Evolutionary conservation across 2,888 invertebrate species (phyloP).

Genomic region (Macropis europaea): DNA sequence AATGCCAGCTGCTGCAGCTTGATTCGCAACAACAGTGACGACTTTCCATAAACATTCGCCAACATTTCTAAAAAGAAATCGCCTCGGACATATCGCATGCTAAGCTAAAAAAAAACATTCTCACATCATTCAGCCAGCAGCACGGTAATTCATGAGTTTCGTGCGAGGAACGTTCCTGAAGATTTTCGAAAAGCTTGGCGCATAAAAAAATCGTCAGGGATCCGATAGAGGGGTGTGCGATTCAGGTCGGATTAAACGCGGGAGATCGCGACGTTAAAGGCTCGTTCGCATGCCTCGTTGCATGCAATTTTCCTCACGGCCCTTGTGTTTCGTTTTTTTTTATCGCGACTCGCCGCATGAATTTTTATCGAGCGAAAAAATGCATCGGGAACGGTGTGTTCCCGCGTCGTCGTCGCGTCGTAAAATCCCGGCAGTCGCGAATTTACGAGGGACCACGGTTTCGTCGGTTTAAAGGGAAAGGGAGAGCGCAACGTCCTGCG

Average conservation of each 20-base stretch:
- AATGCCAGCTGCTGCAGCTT: too few species aligned
- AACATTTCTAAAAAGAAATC: too few species aligned
- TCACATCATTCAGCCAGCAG: too few species aligned
- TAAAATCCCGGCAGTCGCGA: slow-evolving; percentile 30
- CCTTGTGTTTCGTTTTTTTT: slow-evolving; percentile 11
- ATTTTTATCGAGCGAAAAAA: slow-evolving; percentile 37
- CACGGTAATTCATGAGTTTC: too few species aligned
- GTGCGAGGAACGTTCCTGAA: too few species aligned
- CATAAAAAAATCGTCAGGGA: not conserved
- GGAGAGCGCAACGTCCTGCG: not conserved
- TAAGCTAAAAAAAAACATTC: too few species aligned
- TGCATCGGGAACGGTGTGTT: slow-evolving; percentile 7
- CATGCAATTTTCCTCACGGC: slow-evolving; percentile 21
- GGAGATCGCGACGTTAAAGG: slow-evolving; percentile 13
- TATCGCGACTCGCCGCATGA: slow-evolving; percentile 9
- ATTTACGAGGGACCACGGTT: slow-evolving; percentile 41
- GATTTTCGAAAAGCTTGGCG: too few species aligned
- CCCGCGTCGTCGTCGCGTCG: slow-evolving; percentile 38
- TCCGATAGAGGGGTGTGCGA: not conserved
- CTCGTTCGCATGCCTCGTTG: not conserved
- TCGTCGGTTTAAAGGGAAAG: slow-evolving; percentile 18
- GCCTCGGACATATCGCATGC: too few species aligned
- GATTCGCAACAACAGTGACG: too few species aligned
- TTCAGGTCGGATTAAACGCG: slow-evolving; percentile 6
- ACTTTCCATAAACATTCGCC: too few species aligned